These are phyloP conservation scores for Steatocranus sp. DNA, from an alignment of 2,797 vertebrate species.

Conservation along the genomic window DNA sequence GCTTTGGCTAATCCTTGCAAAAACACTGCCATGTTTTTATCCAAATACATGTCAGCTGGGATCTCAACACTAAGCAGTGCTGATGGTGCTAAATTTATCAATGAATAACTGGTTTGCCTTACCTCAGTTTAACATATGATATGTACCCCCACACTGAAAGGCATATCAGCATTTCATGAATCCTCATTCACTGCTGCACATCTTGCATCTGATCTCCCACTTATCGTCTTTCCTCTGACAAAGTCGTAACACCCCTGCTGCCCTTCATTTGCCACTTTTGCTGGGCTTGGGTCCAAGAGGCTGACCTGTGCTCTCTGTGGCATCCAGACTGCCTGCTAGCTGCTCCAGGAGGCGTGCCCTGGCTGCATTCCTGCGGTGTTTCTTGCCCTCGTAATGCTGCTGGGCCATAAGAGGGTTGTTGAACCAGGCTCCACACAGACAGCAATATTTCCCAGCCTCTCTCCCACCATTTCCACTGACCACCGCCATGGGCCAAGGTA, in stretches of 20 bases:
- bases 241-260: slow-evolving; percentile 6
- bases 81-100: slow-evolving; percentile 24
- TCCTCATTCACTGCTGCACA: neutral
- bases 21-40: neutral
- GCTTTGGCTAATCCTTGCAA: neutral
- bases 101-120: neutral
- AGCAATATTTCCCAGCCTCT: slow-evolving; percentile 82
- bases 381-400: slow-evolving; percentile 85
- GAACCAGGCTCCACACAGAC: slow-evolving; percentile 83
- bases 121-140: slow-evolving; percentile 7
- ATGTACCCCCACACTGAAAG: slow-evolving; percentile 16
- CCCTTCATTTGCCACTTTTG: slow-evolving; percentile 9
- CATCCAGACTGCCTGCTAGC: slow-evolving; percentile 78
- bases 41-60: neutral
- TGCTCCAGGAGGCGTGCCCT: slow-evolving; percentile 78
- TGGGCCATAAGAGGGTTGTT: slow-evolving; percentile 87
- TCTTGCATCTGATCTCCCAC: slow-evolving; percentile 37
- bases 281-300: slow-evolving; percentile 1
- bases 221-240: slow-evolving; percentile 38
- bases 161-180: slow-evolving; percentile 13
- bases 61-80: neutral
- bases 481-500: slow-evolving; percentile 60
- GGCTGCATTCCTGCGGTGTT: slow-evolving; percentile 83
- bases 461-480: slow-evolving; percentile 64
- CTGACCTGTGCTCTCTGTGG: slow-evolving; percentile 82